phyloP scores from a whole-genome alignment of 2,113 vertebrate species.

The Sorex araneus region DNA sequence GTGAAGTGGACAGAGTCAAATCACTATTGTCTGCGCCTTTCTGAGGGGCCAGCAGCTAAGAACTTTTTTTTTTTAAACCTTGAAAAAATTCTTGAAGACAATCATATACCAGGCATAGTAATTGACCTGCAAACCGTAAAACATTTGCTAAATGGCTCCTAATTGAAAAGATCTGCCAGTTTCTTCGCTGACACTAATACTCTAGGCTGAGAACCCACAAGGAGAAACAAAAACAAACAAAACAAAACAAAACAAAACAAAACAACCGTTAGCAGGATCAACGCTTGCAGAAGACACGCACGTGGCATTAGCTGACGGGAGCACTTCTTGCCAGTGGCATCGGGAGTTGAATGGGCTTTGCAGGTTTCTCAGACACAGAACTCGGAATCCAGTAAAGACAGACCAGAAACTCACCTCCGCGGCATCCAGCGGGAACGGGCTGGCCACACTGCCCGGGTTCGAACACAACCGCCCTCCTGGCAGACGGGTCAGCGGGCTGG shows the following conservation, averaged over 20 bases:
- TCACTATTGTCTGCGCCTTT: background rate
- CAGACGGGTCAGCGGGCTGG: background rate
- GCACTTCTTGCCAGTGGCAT: background rate
- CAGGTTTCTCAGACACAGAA: background rate
- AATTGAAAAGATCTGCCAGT: background rate
- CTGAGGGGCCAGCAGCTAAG: background rate
- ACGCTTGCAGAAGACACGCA: background rate
- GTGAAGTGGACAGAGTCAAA: background rate
- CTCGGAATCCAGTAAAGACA: background rate
- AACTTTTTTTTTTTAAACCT: background rate
- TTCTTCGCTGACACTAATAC: background rate
- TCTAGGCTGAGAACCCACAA: background rate
- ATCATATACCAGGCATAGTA: background rate
- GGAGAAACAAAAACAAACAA: background rate
- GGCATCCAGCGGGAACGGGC: background rate
- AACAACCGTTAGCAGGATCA: constrained; percentile 54
- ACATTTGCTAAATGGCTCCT: background rate
- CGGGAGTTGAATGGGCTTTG: rapidly evolving
- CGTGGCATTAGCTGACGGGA: background rate
- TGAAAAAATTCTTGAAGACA: background rate
- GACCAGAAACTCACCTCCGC: background rate
- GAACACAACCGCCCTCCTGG: background rate
- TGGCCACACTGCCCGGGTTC: background rate
- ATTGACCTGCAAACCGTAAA: background rate
- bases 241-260: background rate